phyloP scores from a whole-genome alignment of 2,888 invertebrate genomes.

The Stenchaetothrips biformis region DNA sequence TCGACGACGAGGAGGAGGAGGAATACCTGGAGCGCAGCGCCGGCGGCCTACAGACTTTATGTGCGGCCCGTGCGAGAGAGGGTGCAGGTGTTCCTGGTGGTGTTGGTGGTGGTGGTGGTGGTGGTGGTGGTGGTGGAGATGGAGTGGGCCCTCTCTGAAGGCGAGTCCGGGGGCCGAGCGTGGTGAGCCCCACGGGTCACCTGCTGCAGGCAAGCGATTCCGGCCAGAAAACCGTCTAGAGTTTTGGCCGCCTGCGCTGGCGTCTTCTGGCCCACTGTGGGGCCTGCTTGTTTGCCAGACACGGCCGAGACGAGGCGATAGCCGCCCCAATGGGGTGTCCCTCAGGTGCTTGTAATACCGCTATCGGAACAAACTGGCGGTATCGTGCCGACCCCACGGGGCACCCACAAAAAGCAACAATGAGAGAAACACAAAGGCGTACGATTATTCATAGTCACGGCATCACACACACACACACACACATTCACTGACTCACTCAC shows the following conservation, averaged over 20 bases:
- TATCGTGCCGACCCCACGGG: neutral
- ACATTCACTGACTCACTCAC: slow-evolving; percentile 20
- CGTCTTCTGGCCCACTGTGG: no score
- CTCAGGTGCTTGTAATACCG: no score
- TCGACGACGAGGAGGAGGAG: no score
- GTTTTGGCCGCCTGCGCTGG: no score
- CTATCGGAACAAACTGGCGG: no score
- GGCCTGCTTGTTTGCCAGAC: no score
- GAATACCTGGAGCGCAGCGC: no score
- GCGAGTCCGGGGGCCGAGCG: neutral
- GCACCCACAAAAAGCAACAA: neutral
- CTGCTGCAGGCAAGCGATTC: neutral
- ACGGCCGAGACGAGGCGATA: no score
- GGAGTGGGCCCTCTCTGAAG: neutral
- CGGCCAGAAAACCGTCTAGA: no score
- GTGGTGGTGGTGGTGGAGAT: neutral
- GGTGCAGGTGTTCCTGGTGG: neutral
- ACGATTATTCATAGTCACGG: slow-evolving; percentile 23
- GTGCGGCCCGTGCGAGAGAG: no score
- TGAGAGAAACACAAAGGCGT: slow-evolving; percentile 2
- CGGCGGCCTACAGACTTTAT: no score
- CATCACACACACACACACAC: slow-evolving; percentile 19
- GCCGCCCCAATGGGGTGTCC: no score
- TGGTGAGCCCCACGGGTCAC: neutral
- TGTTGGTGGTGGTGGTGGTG: neutral